Base-by-base conservation (phyloP, 2,888 invertebrate genomes). In the Chorisops tibialis region DNA sequence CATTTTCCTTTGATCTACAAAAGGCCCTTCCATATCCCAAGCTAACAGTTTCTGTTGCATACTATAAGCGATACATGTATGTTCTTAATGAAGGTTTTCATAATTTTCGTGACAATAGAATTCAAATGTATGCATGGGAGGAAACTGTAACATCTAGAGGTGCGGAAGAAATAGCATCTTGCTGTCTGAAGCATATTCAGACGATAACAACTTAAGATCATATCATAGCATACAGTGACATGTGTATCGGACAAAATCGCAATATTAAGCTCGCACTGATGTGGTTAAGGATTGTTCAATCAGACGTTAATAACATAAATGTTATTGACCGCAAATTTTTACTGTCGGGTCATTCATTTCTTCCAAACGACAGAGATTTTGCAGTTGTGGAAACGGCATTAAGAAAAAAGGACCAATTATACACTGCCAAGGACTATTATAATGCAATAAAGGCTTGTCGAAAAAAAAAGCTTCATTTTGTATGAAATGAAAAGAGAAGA, bases 311-410 rank as follows among this genome's bases (percentile, higher is more conserved):
- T n/a, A n/a, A n/a, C n/a, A n/a, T n/a, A n/a, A 16, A 45, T 45
- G 18, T 16, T 45, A 16, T 45, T 45, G 11, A 45, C 18, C 4
- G 5, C 45, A 45, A 16, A 16, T 45, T 45, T 18, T 19, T 45
- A 19, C 16, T 45, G 3, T 19, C 4, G 18, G 11, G 16, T 41
- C 41, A 11, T 11, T 45, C 19, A 45, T 45, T 45, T 18, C 16
- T 45, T 45, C 45, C 45, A 18, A 19, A 45, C 45, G 45, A 45
- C 45, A 45, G 45, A 45, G 45, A 45, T 45, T 45, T 45, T 45
- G 16, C 4, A 45, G 45, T 45, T 45, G 14, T 45, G 45, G 45
- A 45, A 16, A 45, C 45, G 11, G 45, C 18, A 16, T 19, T 45
- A 7, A 45, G 11, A 19, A 45, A 45, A 45, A 45, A 45, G 18